Percentiles rank a stretch among this genome's conserved stretches.
phyloP scores from a whole-genome alignment of 2,888 invertebrate genomes.

The Calephelis perditalis region DNA sequence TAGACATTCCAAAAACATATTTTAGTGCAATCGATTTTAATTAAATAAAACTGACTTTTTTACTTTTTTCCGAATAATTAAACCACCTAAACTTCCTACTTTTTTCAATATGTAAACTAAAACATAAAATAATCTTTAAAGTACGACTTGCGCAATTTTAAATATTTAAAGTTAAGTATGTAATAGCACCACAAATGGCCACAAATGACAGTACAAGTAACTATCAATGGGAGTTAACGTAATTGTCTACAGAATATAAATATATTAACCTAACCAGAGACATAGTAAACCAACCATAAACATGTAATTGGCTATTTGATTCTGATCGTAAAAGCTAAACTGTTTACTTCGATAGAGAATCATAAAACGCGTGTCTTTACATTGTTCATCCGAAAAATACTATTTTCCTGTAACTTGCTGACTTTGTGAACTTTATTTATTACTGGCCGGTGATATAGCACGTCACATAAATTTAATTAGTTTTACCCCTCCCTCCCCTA shows the following conservation, averaged over 20 bases:
- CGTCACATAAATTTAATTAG: no score
- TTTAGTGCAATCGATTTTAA: no score
- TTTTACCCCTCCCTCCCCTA: no score
- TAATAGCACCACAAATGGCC: not conserved
- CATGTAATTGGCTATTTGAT: constrained; percentile 6
- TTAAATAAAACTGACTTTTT: no score
- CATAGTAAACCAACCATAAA: constrained; percentile 7
- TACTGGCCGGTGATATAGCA: no score
- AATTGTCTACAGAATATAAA: constrained; percentile 1
- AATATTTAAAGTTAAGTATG: not conserved
- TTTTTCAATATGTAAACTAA: no score
- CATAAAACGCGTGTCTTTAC: constrained; percentile 4
- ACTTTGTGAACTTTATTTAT: no score
- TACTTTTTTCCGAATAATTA: no score
- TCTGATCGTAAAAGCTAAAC: constrained; percentile 10
- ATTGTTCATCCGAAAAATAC: constrained; percentile 5
- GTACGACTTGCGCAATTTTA: not conserved
- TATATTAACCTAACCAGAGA: constrained; percentile 1
- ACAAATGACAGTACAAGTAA: not conserved
- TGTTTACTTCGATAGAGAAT: constrained; percentile 8
- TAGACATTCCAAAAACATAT: no score
- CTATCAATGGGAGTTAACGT: not conserved
- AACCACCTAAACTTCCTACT: no score
- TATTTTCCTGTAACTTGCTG: no score
- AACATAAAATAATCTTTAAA: no score